Conservation (phyloP, 2,113 vertebrate species). For the Paraplagusia blochii region DNA sequence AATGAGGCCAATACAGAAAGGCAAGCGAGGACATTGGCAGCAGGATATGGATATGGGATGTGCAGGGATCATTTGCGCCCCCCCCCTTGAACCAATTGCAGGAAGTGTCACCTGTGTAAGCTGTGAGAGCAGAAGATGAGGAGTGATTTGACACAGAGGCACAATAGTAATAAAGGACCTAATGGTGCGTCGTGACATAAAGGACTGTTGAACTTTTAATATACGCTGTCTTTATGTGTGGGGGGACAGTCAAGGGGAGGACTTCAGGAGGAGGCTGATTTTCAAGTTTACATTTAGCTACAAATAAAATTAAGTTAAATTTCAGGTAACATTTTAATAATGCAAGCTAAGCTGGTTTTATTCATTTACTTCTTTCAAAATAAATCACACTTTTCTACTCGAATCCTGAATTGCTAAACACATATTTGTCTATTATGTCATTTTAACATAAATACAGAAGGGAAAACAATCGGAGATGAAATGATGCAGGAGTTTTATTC, state of each 20-base stretch:
- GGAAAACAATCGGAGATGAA: constrained; percentile 4
- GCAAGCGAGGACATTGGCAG: constrained; percentile 2
- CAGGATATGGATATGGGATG: background rate
- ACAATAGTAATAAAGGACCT: constrained; percentile 15
- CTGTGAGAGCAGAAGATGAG: constrained; percentile 2
- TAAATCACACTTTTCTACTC: too few relatives aligned
- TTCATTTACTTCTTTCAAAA: too few relatives aligned
- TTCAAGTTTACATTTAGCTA: background rate
- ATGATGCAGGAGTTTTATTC: constrained; percentile 12
- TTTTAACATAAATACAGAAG: background rate
- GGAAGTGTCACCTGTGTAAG: background rate
- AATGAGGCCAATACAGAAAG: constrained; percentile 10
- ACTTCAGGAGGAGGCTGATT: background rate
- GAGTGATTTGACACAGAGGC: constrained; percentile 4
- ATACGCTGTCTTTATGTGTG: constrained; percentile 6
- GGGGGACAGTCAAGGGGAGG: background rate
- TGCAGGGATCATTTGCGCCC: constrained; percentile 15
- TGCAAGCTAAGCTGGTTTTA: too few relatives aligned
- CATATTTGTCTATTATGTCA: background rate
- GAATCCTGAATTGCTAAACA: too few relatives aligned
- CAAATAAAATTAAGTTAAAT: background rate
- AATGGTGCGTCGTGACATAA: constrained; percentile 1
- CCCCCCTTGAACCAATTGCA: constrained; percentile 7
- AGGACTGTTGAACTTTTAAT: constrained; percentile 4
- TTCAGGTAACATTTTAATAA: too few relatives aligned